Base-by-base conservation (phyloP, 2,113 vertebrate species). In the Mohoua ochrocephala region DNA sequence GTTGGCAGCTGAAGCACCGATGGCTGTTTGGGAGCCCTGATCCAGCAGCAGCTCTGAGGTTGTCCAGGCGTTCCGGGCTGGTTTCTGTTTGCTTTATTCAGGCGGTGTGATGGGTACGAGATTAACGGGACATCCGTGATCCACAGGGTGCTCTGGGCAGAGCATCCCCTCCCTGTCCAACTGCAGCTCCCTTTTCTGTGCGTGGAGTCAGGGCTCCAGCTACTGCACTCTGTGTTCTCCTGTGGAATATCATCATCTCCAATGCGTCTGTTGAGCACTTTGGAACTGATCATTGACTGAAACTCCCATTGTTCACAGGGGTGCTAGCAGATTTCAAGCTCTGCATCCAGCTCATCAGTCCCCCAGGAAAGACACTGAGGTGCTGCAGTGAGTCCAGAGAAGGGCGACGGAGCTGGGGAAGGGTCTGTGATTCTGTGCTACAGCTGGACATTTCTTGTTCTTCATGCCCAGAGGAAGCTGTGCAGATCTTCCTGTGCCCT, bases 71-170 rank as follows among this genome's bases (percentile, higher is more conserved):
- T 3, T 7, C 53, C 37, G 60, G n/a, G 2, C 31, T 2, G 1
- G 19, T 24, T 89, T 37, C 60, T 80, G 7, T 14, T 60, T 39
- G 49, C 37, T 69, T 77, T 69, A 2, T 41, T 47, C 73, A 22
- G 21, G 45, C 17, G 31, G 1, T 65, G 73, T 13, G 50, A 6
- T 41, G n/a, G 57, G 13, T 19, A 69, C 31, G 45, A 19, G 26
- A 31, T 47, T 12, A 39, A 14, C 35, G 23, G 63, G 22, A 27
- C 37, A 53, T 1, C 1, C 0, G 2, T 1, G 10, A 57, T 5
- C 13, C 67, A 37, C 30, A 37, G 73, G 44, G 41, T 26, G 33
- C 24, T 39, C 53, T 24, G 24, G 54, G 31, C 57, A 4, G 4
- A 49, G 50, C 64, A 65, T 37, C n/a, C 17, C 28, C 35, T 49